Evolutionary conservation across 2,113 vertebrate species (phyloP).

Genomic region (Rhinolophus sinicus): DNA sequence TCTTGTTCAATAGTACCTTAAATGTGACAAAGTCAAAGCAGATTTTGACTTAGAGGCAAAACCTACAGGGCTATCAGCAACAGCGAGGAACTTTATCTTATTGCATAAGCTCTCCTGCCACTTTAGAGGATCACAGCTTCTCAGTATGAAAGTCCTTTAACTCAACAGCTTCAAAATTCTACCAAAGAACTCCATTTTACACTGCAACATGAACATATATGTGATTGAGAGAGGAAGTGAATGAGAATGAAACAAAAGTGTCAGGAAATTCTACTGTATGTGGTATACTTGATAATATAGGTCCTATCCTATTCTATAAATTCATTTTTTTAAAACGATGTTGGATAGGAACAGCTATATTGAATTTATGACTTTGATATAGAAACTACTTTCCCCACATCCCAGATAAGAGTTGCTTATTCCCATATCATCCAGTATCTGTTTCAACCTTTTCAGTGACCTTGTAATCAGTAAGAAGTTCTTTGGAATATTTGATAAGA

Average conservation of each 20-base stretch:
- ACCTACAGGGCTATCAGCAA: neutral
- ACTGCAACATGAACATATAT: neutral
- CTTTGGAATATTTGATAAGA: neutral
- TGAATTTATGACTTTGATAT: neutral
- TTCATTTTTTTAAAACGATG: neutral
- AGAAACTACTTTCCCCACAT: neutral
- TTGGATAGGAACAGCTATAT: neutral
- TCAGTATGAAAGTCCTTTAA: neutral
- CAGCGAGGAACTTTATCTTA: neutral
- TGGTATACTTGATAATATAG: neutral
- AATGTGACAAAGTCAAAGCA: neutral
- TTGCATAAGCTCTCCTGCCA: neutral
- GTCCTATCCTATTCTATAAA: neutral
- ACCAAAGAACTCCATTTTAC: neutral
- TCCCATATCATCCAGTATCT: neutral
- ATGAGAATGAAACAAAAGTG: neutral
- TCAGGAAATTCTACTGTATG: neutral
- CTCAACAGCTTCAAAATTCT: constrained; percentile 1
- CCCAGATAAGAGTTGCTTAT: neutral
- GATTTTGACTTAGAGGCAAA: neutral
- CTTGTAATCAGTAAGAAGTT: neutral
- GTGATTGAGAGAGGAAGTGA: neutral
- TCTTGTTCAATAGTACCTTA: neutral
- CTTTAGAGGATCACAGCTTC: neutral
- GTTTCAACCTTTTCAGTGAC: neutral